phyloP scores from a whole-genome alignment of 2,113 vertebrate genomes.

The Oophaga pumilio region DNA sequence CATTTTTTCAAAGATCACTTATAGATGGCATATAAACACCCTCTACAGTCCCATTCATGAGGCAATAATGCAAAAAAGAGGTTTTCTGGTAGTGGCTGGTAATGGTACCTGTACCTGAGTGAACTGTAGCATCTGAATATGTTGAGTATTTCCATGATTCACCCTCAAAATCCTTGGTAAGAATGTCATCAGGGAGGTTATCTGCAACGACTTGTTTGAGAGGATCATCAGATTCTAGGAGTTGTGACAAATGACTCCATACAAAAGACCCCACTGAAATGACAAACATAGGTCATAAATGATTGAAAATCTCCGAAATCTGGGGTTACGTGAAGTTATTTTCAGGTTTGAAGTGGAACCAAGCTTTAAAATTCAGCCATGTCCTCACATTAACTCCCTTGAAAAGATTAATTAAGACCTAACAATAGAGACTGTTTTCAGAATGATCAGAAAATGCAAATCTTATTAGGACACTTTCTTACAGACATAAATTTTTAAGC shows the following conservation, averaged over 20 bases:
- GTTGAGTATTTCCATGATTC: constrained; percentile 86
- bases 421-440: constrained; percentile 28
- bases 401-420: constrained; percentile 34
- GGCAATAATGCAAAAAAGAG: background rate
- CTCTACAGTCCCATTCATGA: background rate
- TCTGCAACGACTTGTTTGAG: constrained; percentile 76
- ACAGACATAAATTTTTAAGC: constrained; percentile 22
- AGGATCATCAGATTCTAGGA: constrained; percentile 82
- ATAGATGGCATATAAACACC: background rate
- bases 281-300: background rate
- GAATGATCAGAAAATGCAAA: constrained; percentile 8
- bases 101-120: constrained; percentile 69
- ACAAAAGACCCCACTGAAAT: constrained; percentile 85
- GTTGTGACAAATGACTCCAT: constrained; percentile 84
- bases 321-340: background rate
- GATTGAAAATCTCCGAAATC: background rate
- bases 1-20: background rate
- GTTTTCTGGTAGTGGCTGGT: background rate
- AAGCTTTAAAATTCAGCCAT: background rate
- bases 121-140: constrained; percentile 79
- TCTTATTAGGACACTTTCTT: constrained; percentile 14
- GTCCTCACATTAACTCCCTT: background rate
- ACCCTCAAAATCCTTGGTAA: constrained; percentile 79
- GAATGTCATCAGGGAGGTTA: constrained; percentile 79
- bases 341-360: background rate